phyloP scores from a whole-genome alignment of 2,113 vertebrate genomes.

The Anoplopoma fimbria region DNA sequence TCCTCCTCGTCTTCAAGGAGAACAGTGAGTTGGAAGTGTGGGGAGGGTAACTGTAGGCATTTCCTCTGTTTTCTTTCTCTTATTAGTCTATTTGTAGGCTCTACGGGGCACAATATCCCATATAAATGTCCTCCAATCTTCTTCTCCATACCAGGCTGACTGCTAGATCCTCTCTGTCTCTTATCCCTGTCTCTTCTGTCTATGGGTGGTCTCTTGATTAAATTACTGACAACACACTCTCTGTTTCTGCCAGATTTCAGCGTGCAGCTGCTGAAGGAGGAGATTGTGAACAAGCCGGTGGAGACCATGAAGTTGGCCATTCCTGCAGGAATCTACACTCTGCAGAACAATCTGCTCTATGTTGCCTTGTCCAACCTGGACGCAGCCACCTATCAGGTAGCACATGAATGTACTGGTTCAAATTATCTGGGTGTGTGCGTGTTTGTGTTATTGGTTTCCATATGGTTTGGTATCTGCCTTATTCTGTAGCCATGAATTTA shows the following conservation, averaged over 20 bases:
- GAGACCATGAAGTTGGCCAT: slow-evolving; percentile 96
- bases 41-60: no score
- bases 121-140: background rate
- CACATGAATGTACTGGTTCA: slow-evolving; percentile 19
- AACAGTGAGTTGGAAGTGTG: slow-evolving; percentile 85
- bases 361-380: slow-evolving; percentile 97
- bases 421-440: background rate
- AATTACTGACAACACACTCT: slow-evolving; percentile 18
- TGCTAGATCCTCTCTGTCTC: background rate
- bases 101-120: background rate
- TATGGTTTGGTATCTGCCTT: background rate
- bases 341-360: slow-evolving; percentile 98
- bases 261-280: slow-evolving; percentile 88
- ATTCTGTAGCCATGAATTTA: background rate
- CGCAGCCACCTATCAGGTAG: slow-evolving; percentile 86
- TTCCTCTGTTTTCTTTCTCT: background rate
- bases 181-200: background rate
- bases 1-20: slow-evolving; percentile 91
- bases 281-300: slow-evolving; percentile 92
- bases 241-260: slow-evolving; percentile 86
- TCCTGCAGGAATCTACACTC: slow-evolving; percentile 97
- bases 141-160: background rate
- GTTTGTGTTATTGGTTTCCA: slow-evolving; percentile 9
- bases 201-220: background rate
- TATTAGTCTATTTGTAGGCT: background rate